Conservation (phyloP, 2,113 vertebrate species). For the Tachysurus vachellii region DNA sequence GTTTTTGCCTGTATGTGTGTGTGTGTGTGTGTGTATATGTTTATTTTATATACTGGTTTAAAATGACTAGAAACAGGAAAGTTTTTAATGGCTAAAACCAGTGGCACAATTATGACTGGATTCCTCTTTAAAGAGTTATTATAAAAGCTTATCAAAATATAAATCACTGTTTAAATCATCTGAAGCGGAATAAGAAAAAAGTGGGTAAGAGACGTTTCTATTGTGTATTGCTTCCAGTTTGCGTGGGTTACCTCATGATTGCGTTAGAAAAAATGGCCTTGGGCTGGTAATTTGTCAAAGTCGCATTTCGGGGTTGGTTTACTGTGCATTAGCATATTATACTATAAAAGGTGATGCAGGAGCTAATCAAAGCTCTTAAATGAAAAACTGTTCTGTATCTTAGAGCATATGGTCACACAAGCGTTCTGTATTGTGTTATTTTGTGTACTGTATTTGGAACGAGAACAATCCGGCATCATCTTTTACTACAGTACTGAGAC, state of each 20-base stretch:
- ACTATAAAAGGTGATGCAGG: not conserved
- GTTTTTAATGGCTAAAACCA: not conserved
- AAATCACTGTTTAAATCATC: not conserved
- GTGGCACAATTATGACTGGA: not conserved
- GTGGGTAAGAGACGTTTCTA: not conserved
- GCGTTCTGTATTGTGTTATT: not conserved
- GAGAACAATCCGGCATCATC: not conserved
- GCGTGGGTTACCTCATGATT: conserved; percentile 20
- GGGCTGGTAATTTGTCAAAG: conserved; percentile 23
- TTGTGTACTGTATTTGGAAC: not conserved
- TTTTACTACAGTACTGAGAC: not conserved
- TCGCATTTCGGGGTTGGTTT: conserved; percentile 26
- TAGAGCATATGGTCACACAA: not conserved
- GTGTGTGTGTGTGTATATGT: not conserved
- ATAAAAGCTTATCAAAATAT: not conserved
- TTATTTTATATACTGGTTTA: not conserved
- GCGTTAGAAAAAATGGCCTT: conserved; percentile 8
- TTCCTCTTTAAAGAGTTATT: too few relatives aligned
- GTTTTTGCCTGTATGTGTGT: not conserved
- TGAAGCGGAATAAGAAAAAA: not conserved
- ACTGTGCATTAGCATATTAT: conserved; percentile 18
- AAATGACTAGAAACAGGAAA: not conserved
- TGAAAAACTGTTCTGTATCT: not conserved
- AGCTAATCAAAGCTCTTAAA: not conserved
- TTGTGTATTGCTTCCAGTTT: conserved; percentile 2